Base-by-base conservation (phyloP, 2,113 vertebrate species). In the Lanius collurio region DNA sequence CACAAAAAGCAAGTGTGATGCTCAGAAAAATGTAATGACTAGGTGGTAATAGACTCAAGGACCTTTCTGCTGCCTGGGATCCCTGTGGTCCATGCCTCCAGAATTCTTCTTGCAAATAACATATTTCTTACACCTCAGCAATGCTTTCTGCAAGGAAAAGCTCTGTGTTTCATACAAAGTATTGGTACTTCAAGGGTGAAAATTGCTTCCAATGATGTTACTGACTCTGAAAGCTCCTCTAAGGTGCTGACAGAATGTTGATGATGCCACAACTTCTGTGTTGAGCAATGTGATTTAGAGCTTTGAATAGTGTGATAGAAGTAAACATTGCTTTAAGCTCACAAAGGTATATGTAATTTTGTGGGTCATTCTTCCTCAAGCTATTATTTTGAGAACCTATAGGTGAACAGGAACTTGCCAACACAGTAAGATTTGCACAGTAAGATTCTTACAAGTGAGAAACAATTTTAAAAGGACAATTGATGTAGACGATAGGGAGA, bases 161-260 rank as follows among this genome's bases (percentile, higher is more conserved):
- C 7, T 49, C 16, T 0, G 0, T 65, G 5, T 53, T 83, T 86
- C 33, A 13, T 23, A 53, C 2, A 21, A 6, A 37, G 16, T 10
- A 42, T 52, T 8, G 39, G 15, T 6, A 41, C 3, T 57, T 81
- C 57, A 70, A 49, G 16, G 10, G 8, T 7, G 5, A 23, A 77
- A 53, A 46, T 19, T 50, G 4, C 9, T 19, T 50, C 5, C 19
- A 17, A 0, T 67, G 13, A 41, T 11, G 8, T 74, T 70, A 20
- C 23, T 57, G 27, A 23, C 18, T 57, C 30, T 46, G 35, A 71
- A 84, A 63, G 11, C 35, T 84, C 35, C 37, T 39, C 53, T 56
- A 15, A 60, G 26, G 3, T 37, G 15, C 13, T 68, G 30, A 39
- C 19, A 15, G 31, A 77, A 83, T 10, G 24, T 4, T 35, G 57